Base-by-base conservation (phyloP, 2,113 vertebrate species). In the Helogale parvula region DNA sequence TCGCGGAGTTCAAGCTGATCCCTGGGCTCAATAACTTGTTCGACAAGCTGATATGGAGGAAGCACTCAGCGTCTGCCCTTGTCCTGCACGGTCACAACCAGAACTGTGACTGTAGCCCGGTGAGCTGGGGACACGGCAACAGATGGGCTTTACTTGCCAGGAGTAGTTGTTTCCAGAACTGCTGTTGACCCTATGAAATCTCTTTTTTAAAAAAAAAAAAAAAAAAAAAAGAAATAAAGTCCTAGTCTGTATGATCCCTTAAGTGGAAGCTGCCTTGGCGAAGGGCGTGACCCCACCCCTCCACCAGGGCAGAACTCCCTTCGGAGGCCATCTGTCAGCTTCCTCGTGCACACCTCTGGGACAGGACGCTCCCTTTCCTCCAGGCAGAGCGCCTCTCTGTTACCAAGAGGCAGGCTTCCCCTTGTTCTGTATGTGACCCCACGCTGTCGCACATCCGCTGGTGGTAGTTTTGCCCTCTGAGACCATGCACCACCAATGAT, bases 41-140 rank as follows among this genome's bases (percentile, higher is more conserved):
- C 98, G 99, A 99, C 98, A 99, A 99, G 97, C 99, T 99, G 81
- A 99, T 99, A 97, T 99, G 99, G 99, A 99, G 99, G 97, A 99
- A 99, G 91, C 99, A 99, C 98, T 99, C 99, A 0, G 98, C 99
- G 0, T 99, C 99, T 54, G 99, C 99, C 88, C 99, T 99, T 1
- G 99, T 99, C 77, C 99, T 99, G 89, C 99, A 99, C 1, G 99
- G 99, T 88, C 99, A 99, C 98, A 99, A 99, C 96, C 99, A 99
- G 98, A 99, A 99, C 89, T 99, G 99, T 98, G 99, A 99, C 87
- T 99, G 99, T 98, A 99, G 99, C 98, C 99, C 99, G 7, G 99
- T 99, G 98, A 99, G 99, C 52, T 50, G 88, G 33, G 77, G 45
- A 27, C 38, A 23, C 3, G n/a, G 72, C 25, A 4, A 54, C 66